These are phyloP conservation scores for Physeter macrocephalus DNA, from an alignment of 2,113 vertebrate species.

Conservation along the genomic window DNA sequence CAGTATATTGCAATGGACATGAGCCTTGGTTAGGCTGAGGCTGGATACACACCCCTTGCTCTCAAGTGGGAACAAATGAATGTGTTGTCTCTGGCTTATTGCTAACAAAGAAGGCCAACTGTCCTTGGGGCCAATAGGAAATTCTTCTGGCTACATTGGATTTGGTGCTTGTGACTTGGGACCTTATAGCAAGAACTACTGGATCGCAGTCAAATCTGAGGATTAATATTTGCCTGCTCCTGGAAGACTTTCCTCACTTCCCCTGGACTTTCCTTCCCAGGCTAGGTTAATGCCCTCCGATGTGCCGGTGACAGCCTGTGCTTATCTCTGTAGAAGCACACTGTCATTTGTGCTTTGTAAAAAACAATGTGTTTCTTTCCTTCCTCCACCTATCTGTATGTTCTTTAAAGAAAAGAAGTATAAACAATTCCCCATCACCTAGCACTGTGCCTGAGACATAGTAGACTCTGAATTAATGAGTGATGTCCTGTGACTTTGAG, in stretches of 20 bases:
- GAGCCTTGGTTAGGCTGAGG: background rate
- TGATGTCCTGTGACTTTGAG: background rate
- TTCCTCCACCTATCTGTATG: background rate
- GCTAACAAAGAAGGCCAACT: background rate
- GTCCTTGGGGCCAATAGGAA: background rate
- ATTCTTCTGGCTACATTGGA: background rate
- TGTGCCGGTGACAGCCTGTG: background rate
- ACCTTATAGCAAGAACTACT: background rate
- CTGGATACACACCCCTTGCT: background rate
- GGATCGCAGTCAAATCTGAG: background rate
- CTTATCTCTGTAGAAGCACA: background rate
- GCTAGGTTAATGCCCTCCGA: fast-evolving
- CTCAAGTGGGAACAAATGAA: background rate
- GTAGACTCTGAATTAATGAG: background rate
- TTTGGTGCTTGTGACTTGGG: background rate
- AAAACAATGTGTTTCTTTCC: background rate
- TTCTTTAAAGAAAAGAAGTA: background rate
- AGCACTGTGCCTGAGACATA: background rate
- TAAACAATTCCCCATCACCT: background rate
- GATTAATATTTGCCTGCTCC: background rate
- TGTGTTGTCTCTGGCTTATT: background rate
- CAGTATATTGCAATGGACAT: background rate
- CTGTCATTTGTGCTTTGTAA: no score
- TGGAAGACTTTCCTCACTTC: background rate
- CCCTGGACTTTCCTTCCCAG: background rate